Percentiles rank a stretch among this genome's conserved stretches.
These are phyloP conservation scores for Drosophila quasianomalipes DNA, from an alignment of 2,888 invertebrate species.

Conservation along the genomic window DNA sequence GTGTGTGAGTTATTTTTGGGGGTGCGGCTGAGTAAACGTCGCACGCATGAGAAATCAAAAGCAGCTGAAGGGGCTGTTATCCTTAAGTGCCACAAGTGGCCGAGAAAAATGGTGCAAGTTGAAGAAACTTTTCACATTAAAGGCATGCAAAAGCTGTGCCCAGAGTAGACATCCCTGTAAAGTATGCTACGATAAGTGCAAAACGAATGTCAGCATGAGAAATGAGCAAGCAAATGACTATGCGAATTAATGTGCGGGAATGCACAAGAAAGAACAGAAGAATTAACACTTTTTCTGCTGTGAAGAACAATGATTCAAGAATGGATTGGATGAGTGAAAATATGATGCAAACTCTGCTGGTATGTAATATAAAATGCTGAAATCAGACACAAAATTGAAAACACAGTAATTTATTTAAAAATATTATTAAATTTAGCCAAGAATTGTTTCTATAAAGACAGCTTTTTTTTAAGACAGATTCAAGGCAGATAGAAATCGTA, in stretches of 20 bases:
- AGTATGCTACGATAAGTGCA: constrained; percentile 22
- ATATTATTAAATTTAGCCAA: background rate
- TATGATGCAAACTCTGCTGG: background rate
- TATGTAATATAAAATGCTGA: background rate
- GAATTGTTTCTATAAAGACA: background rate
- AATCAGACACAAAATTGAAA: background rate
- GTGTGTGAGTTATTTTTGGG: constrained; percentile 45
- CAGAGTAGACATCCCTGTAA: constrained; percentile 8
- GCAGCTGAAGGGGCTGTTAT: constrained; percentile 37
- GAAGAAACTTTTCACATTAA: constrained; percentile 46
- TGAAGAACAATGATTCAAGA: background rate
- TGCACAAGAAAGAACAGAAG: background rate
- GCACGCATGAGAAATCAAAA: constrained; percentile 77
- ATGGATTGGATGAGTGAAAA: background rate
- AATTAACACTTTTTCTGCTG: background rate
- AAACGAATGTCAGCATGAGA: background rate
- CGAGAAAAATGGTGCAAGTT: constrained; percentile 23
- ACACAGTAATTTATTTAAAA: background rate
- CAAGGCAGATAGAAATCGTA: background rate
- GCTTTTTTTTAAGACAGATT: background rate
- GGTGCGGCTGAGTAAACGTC: constrained; percentile 61
- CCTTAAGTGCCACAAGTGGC: constrained; percentile 51
- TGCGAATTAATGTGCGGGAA: background rate
- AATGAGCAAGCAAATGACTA: background rate
- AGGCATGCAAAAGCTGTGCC: constrained; percentile 14